These are phyloP conservation scores for Mormyrus hasselquistii DNA, from an alignment of 2,797 vertebrate species.

Conservation along the genomic window DNA sequence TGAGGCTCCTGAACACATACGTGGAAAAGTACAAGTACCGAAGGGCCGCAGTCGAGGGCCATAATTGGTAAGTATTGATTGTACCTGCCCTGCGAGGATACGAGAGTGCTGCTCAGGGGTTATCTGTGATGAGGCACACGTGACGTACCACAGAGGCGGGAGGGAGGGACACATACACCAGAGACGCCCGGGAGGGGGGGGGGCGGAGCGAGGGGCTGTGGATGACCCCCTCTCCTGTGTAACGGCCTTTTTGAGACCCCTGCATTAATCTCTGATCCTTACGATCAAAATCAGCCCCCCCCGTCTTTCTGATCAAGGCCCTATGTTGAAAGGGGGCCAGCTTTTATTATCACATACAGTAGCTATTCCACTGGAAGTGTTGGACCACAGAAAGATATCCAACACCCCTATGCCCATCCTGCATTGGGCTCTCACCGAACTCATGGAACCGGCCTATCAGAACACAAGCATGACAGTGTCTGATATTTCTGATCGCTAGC, in stretches of 20 bases:
- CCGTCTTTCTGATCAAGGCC: no score
- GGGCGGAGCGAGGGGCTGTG: not conserved
- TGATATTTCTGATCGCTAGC: not conserved
- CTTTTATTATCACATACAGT: no score
- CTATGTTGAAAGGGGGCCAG: no score
- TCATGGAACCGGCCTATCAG: not conserved
- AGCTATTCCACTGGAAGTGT: no score
- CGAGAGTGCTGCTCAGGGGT: not conserved
- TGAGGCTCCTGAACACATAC: conserved; percentile 31
- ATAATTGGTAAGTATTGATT: conserved; percentile 29
- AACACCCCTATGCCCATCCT: no score
- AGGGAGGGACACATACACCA: not conserved
- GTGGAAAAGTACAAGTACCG: conserved; percentile 13
- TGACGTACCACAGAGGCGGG: not conserved
- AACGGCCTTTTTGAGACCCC: conserved; percentile 20
- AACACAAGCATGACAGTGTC: not conserved
- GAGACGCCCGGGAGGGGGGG: not conserved
- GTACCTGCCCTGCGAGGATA: not conserved
- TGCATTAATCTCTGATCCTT: no score
- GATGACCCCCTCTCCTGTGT: conserved; percentile 25
- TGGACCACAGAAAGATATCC: not conserved
- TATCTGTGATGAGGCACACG: not conserved
- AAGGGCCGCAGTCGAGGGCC: not conserved
- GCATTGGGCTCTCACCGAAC: not conserved
- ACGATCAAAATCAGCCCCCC: no score